Percentiles rank a stretch among this genome's conserved stretches.
Conservation (phyloP, 53 echinoderm and acorn worm species). For the Patiria pectinifera region DNA sequence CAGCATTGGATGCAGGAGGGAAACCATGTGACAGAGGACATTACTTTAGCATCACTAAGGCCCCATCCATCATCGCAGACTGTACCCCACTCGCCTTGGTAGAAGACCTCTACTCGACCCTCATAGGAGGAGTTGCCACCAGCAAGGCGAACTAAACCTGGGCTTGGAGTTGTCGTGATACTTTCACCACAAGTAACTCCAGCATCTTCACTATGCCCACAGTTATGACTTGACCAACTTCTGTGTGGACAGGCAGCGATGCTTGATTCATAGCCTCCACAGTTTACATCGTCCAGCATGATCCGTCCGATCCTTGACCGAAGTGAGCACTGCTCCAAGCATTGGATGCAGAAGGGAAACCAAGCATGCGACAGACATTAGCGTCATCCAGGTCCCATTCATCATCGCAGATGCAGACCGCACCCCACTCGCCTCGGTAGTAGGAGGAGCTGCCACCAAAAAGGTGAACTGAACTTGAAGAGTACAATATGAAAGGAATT, state of each 20-base stretch:
- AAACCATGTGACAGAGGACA: slow-evolving; percentile 63
- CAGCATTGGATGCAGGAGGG: slow-evolving; percentile 22
- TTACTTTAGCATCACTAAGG: slow-evolving; percentile 32
- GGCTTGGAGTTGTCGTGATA: neutral
- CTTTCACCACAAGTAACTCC: neutral
- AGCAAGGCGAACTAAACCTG: slow-evolving; percentile 1
- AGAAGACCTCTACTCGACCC: slow-evolving; percentile 61
- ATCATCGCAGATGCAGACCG: slow-evolving; percentile 17
- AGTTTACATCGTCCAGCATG: neutral
- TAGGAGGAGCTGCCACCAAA: slow-evolving; percentile 21
- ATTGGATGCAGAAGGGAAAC: slow-evolving; percentile 12
- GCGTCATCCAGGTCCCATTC: neutral
- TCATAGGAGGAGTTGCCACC: slow-evolving; percentile 33
- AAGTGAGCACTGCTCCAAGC: slow-evolving; percentile 1
- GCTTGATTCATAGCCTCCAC: neutral
- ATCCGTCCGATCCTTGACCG: slow-evolving; percentile 8
- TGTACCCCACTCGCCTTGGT: slow-evolving; percentile 64
- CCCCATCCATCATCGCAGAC: slow-evolving; percentile 63
- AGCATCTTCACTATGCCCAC: slow-evolving; percentile 26
- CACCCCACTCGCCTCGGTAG: neutral
- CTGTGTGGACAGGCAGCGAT: neutral
- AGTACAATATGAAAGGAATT: too few relatives aligned
- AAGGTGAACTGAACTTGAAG: slow-evolving; percentile 24
- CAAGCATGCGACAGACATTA: slow-evolving; percentile 4
- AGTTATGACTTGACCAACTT: neutral